phyloP scores from a whole-genome alignment of 2,113 vertebrate species.

The Dromiciops gliroides region DNA sequence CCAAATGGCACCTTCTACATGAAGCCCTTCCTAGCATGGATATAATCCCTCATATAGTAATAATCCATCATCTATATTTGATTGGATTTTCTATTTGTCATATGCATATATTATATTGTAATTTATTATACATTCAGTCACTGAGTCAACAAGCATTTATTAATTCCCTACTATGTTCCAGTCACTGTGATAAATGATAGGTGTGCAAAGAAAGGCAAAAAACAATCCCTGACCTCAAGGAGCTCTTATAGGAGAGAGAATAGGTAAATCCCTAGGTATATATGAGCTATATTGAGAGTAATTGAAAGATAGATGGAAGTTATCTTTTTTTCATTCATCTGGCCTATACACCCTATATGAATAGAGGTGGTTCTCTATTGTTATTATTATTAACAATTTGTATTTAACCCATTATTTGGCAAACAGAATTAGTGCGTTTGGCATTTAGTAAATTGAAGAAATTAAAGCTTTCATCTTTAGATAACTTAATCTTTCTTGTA shows the following conservation, averaged over 20 bases:
- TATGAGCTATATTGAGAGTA: background rate
- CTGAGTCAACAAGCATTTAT: background rate
- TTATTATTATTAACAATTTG: background rate
- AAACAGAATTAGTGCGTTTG: background rate
- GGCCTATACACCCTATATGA: background rate
- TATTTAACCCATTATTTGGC: background rate
- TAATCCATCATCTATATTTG: background rate
- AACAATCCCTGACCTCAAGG: background rate
- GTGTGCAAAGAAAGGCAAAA: background rate
- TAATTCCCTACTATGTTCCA: background rate
- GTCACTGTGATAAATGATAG: background rate
- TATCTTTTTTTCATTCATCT: background rate
- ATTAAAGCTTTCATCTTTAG: background rate
- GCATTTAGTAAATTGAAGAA: background rate
- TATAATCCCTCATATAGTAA: background rate
- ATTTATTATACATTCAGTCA: background rate
- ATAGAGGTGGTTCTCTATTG: too few relatives aligned
- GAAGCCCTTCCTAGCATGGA: background rate
- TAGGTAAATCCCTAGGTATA: background rate
- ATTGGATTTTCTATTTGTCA: background rate
- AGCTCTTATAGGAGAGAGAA: background rate
- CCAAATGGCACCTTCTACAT: background rate
- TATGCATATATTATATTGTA: background rate
- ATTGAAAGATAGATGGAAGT: background rate
- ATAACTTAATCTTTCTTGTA: background rate